Evolutionary conservation across 2,797 vertebrate genomes (phyloP).

Genomic region (Neoniphon sammara): DNA sequence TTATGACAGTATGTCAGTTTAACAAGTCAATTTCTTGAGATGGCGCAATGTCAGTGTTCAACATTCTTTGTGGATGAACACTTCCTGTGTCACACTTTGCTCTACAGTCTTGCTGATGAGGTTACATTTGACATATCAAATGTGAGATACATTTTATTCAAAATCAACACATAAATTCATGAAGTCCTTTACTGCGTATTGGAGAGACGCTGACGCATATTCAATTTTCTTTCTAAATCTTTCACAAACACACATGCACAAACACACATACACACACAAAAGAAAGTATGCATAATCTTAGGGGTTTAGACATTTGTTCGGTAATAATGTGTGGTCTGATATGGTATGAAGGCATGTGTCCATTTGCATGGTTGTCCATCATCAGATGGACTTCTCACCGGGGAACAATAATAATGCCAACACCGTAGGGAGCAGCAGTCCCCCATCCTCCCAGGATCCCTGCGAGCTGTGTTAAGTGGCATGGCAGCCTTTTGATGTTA

Average conservation of each 20-base stretch:
- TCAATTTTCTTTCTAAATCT: background rate
- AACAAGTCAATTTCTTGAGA: slow-evolving; percentile 61
- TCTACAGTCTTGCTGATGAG: slow-evolving; percentile 22
- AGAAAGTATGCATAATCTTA: slow-evolving; percentile 38
- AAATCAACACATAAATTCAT: too few species aligned
- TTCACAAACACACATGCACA: slow-evolving; percentile 2
- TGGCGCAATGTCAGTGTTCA: slow-evolving; percentile 46
- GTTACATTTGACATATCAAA: slow-evolving; percentile 24
- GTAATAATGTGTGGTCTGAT: slow-evolving; percentile 60
- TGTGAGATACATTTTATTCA: background rate
- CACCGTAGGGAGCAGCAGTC: slow-evolving; percentile 61
- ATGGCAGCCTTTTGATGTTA: slow-evolving; percentile 84
- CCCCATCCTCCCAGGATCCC: slow-evolving; percentile 69
- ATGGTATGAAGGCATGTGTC: slow-evolving; percentile 64
- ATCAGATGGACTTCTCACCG: slow-evolving; percentile 70
- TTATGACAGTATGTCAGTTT: slow-evolving; percentile 70
- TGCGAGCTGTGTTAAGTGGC: slow-evolving; percentile 80
- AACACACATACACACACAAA: slow-evolving; percentile 27
- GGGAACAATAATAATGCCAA: slow-evolving; percentile 76
- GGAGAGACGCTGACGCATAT: too few species aligned
- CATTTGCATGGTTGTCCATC: slow-evolving; percentile 79
- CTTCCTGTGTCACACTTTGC: slow-evolving; percentile 50
- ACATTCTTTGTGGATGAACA: slow-evolving; percentile 45
- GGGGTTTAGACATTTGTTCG: slow-evolving; percentile 60
- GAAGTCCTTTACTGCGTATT: too few species aligned